These are phyloP conservation scores for Gallinago stenura DNA, from an alignment of 2,797 vertebrate species.

Conservation along the genomic window DNA sequence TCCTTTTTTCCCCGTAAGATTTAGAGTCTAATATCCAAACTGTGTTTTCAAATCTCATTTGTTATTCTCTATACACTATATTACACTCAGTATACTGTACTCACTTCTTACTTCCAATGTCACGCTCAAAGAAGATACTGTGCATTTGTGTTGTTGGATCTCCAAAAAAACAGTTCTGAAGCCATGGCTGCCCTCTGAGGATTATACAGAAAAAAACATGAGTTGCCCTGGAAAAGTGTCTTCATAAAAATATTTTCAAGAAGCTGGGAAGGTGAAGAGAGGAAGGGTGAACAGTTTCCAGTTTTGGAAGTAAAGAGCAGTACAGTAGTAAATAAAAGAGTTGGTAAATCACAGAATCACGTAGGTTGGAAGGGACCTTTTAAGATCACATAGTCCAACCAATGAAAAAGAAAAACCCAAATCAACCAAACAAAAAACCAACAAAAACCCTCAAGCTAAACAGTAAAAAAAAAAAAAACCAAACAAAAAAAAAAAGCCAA, in stretches of 20 bases:
- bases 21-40: background rate
- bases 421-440: too few species aligned
- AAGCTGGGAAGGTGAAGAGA: background rate
- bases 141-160: background rate
- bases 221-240: background rate
- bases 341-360: background rate
- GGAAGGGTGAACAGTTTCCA: background rate
- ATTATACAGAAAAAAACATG: background rate
- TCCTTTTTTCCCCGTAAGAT: background rate
- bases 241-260: background rate
- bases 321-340: background rate
- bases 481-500: background rate
- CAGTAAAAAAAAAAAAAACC: too few species aligned
- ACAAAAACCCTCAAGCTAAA: too few species aligned
- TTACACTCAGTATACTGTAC: background rate
- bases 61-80: background rate
- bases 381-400: background rate
- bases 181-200: background rate
- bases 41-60: background rate
- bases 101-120: background rate
- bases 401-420: too few species aligned
- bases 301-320: background rate
- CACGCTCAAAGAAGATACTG: background rate
- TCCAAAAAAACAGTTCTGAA: background rate
- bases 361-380: background rate